phyloP scores from a whole-genome alignment of 1,140 invertebrate species.

The Tribolium madens region DNA sequence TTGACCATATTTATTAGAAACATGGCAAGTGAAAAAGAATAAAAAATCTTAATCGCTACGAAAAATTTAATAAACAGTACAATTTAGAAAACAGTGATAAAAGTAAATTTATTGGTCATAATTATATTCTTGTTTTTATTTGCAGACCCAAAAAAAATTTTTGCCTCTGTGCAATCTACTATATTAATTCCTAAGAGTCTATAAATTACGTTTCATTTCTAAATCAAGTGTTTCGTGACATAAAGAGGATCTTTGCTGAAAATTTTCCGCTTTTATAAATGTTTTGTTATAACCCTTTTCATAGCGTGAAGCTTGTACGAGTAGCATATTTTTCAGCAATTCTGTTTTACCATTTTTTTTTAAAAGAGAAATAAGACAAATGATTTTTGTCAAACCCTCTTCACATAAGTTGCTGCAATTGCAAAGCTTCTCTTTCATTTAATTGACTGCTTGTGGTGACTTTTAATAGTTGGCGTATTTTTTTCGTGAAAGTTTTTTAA shows the following conservation, averaged over 20 bases:
- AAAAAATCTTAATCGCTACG: not conserved
- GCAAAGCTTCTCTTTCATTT: not conserved
- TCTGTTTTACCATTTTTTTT: conserved; percentile 1
- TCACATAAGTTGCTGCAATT: not conserved
- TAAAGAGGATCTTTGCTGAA: not conserved
- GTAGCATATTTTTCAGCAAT: conserved; percentile 10
- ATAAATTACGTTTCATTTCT: not conserved
- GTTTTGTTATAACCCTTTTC: conserved; percentile 25
- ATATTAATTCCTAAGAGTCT: conserved; percentile 5
- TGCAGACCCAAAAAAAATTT: not conserved
- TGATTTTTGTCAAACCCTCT: conserved; percentile 11
- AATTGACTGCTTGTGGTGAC: conserved; percentile 7
- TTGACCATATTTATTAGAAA: not conserved
- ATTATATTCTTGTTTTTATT: not conserved
- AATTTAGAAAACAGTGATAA: not conserved
- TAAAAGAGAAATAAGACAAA: conserved; percentile 12
- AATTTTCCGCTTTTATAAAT: conserved; percentile 23
- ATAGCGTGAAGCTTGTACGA: conserved; percentile 6
- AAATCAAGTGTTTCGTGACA: conserved; percentile 9
- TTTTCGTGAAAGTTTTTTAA: conserved; percentile 33
- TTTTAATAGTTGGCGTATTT: conserved; percentile 31
- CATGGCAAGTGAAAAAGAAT: not conserved
- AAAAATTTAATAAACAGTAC: not conserved
- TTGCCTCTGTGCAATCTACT: not conserved
- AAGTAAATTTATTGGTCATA: not conserved